A percentile compares a stretch with the other conserved stretches of the same genome.
These are phyloP conservation scores for Catocala nupta DNA, from an alignment of 2,888 invertebrate genomes.

Conservation along the genomic window DNA sequence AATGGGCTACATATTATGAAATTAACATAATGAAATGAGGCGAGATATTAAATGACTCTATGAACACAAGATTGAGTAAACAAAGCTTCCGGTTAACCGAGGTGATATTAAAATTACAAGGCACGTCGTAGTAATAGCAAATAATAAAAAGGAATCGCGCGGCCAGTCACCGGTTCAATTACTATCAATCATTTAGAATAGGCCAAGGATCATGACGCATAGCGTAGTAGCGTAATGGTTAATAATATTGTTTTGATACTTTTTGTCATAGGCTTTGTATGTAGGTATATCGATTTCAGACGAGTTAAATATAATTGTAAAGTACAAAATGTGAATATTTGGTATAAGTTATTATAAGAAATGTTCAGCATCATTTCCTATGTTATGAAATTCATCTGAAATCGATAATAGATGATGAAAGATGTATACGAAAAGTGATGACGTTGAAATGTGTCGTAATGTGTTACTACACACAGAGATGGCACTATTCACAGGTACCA, in stretches of 20 bases:
- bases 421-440: slow-evolving; percentile 16
- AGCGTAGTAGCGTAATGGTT: slow-evolving; percentile 23
- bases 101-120: slow-evolving; percentile 27
- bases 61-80: slow-evolving; percentile 5
- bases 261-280: slow-evolving; percentile 24
- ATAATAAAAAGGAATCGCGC: slow-evolving; percentile 38
- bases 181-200: slow-evolving; percentile 43
- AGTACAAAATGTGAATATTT: no score
- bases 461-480: slow-evolving; percentile 37
- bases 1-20: not conserved
- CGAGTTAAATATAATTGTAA: not conserved
- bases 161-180: slow-evolving; percentile 31
- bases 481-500: slow-evolving; percentile 45
- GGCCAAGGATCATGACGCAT: slow-evolving; percentile 53
- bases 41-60: slow-evolving; percentile 7
- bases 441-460: slow-evolving; percentile 31
- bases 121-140: slow-evolving; percentile 27
- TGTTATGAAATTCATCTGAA: slow-evolving; percentile 14
- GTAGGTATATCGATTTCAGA: slow-evolving; percentile 2
- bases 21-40: slow-evolving; percentile 8
- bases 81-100: slow-evolving; percentile 16
- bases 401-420: slow-evolving; percentile 27
- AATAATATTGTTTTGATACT: slow-evolving; percentile 27
- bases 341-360: no score
- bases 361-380: not conserved